Conservation (phyloP, 1,140 invertebrate species). For the Ridgeia piscesae region DNA sequence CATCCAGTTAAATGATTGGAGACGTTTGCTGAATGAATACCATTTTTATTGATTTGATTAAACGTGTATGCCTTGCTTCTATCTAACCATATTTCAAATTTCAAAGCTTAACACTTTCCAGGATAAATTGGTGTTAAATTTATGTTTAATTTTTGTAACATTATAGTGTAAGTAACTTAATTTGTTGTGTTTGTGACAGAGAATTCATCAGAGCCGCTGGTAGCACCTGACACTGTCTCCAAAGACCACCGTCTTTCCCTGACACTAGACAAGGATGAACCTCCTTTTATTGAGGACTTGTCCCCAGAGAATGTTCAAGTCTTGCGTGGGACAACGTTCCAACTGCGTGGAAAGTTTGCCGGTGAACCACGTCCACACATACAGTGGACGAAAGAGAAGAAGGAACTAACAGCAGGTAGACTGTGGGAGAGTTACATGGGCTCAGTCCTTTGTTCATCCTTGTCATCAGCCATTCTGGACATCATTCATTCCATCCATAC, state of each 20-base stretch:
- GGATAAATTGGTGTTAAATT: too few relatives aligned
- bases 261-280: slow-evolving; percentile 21
- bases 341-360: slow-evolving; percentile 41
- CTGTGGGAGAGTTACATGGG: neutral
- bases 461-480: neutral
- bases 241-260: neutral
- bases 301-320: slow-evolving; percentile 31
- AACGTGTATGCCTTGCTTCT: too few relatives aligned
- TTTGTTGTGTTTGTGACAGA: neutral
- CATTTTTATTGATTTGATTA: too few relatives aligned
- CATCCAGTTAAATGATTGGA: neutral
- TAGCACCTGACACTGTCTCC: neutral
- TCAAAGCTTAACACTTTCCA: too few relatives aligned
- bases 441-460: neutral
- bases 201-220: neutral
- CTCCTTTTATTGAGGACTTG: slow-evolving; percentile 29
- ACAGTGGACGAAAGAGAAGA: slow-evolving; percentile 42
- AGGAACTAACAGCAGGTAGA: slow-evolving; percentile 17
- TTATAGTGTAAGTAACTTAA: too few relatives aligned
- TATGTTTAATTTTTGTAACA: too few relatives aligned
- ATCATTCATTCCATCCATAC: neutral
- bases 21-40: neutral
- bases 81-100: too few relatives aligned
- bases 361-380: slow-evolving; percentile 44
- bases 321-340: slow-evolving; percentile 24